Evolutionary conservation across 2,113 vertebrate genomes (phyloP).

Genomic region (Neolamprologus brichardi): DNA sequence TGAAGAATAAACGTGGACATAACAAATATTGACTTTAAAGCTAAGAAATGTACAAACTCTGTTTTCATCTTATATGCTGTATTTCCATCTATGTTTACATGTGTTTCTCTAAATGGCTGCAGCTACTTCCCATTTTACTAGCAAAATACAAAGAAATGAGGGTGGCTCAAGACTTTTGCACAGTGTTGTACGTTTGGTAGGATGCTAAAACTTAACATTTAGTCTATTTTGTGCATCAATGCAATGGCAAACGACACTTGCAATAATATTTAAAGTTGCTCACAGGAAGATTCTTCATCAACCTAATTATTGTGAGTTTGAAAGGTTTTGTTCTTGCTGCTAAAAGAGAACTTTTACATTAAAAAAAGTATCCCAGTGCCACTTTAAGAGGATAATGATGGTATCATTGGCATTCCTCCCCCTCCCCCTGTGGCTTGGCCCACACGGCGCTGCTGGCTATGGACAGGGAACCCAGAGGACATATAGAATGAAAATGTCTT

Average conservation of each 20-base stretch:
- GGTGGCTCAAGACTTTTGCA: background rate
- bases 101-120: background rate
- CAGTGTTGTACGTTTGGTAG: background rate
- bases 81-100: background rate
- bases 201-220: background rate
- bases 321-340: background rate
- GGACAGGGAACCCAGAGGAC: background rate
- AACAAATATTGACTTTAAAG: background rate
- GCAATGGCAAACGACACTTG: background rate
- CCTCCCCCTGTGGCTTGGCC: slow-evolving; percentile 11
- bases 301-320: background rate
- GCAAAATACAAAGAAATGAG: background rate
- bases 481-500: slow-evolving; percentile 18
- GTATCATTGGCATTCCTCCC: slow-evolving; percentile 16
- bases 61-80: background rate
- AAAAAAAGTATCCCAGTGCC: background rate
- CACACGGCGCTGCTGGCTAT: background rate
- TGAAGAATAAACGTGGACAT: background rate
- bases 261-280: background rate
- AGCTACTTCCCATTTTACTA: background rate
- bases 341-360: background rate
- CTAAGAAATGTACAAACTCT: background rate
- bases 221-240: background rate
- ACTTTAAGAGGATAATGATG: slow-evolving; percentile 14
- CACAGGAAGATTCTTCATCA: background rate